Conservation (phyloP, 2,888 invertebrate genomes). For the Temnothorax unifasciatus region DNA sequence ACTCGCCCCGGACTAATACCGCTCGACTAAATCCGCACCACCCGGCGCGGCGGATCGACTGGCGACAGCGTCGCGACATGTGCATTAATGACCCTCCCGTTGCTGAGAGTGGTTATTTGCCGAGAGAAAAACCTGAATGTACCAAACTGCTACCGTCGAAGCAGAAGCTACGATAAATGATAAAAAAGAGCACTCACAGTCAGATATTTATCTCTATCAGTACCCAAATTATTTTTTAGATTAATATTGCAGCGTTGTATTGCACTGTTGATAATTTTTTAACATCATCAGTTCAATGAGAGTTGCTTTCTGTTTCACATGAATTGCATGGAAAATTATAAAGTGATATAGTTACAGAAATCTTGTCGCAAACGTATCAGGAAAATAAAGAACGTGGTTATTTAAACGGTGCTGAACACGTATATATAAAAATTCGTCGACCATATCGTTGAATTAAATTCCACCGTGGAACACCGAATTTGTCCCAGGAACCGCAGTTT, state of each 20-base stretch:
- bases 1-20: background rate
- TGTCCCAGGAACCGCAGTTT: background rate
- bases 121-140: background rate
- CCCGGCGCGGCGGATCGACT: background rate
- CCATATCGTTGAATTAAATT: constrained; percentile 5
- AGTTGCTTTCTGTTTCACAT: background rate
- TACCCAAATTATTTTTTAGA: background rate
- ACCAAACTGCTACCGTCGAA: background rate
- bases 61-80: constrained; percentile 8
- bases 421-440: background rate
- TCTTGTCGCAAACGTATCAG: background rate
- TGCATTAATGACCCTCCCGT: constrained; percentile 15
- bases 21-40: constrained; percentile 19
- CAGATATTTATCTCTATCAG: constrained; percentile 14
- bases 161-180: background rate
- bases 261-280: background rate
- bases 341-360: background rate
- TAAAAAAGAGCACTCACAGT: background rate
- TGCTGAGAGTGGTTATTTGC: constrained; percentile 11
- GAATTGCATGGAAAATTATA: background rate
- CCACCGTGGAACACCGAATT: background rate
- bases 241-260: background rate
- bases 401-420: background rate
- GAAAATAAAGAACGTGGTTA: background rate
- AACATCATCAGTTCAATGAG: background rate